These are phyloP conservation scores for Bombycilla garrulus DNA, from an alignment of 2,113 vertebrate genomes.

Conservation along the genomic window DNA sequence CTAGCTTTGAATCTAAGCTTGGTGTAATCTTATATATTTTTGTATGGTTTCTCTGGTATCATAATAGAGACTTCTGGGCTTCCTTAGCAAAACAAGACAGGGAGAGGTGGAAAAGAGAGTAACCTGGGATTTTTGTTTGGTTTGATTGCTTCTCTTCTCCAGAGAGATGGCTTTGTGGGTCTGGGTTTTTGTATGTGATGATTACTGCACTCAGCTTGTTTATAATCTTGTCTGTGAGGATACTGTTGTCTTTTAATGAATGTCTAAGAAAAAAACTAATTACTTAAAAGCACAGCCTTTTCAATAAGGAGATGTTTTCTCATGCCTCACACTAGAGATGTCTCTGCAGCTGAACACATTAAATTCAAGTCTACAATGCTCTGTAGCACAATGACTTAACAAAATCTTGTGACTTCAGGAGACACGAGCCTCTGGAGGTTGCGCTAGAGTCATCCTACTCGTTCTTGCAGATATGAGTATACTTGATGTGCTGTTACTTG, in stretches of 20 bases:
- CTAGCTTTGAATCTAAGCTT: background rate
- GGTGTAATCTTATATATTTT: background rate
- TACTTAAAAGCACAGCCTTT: background rate
- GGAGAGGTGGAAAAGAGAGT: rapidly evolving
- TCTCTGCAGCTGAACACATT: background rate
- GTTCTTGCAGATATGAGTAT: background rate
- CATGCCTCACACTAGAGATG: background rate
- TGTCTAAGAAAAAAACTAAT: background rate
- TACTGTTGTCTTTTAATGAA: background rate
- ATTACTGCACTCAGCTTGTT: background rate
- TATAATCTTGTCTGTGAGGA: background rate
- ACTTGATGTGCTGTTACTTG: background rate
- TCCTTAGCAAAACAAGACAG: background rate
- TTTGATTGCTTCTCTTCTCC: background rate
- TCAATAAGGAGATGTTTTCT: background rate
- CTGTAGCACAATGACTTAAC: background rate
- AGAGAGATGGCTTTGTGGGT: background rate
- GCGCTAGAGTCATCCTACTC: rapidly evolving
- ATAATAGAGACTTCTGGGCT: background rate
- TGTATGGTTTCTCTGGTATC: background rate
- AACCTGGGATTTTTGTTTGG: background rate
- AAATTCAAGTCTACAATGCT: background rate
- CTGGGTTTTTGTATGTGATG: background rate
- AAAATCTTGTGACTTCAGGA: background rate
- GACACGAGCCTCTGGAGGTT: background rate